Evolutionary conservation across 2,113 vertebrate species (phyloP).

Genomic region (Pseudorasbora parva): DNA sequence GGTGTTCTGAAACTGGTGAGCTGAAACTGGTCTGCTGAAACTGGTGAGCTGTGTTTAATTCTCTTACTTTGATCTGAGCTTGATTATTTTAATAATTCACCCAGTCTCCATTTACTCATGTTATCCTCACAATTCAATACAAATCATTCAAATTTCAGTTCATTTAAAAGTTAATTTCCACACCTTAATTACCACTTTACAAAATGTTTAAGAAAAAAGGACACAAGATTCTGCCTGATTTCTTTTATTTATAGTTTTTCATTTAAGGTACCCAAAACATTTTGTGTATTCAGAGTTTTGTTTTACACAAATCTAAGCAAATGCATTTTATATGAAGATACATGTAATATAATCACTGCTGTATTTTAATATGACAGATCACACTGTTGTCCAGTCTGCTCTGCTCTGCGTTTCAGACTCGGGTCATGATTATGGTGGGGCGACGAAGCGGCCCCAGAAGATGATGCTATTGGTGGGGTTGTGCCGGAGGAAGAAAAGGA

Average conservation of each 20-base stretch:
- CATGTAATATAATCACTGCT: background rate
- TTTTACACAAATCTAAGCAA: too few relatives aligned
- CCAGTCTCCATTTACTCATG: background rate
- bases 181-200: background rate
- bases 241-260: background rate
- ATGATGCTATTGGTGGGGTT: background rate
- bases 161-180: background rate
- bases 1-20: too few relatives aligned
- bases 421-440: background rate
- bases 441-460: background rate
- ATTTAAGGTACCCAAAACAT: background rate
- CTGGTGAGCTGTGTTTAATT: too few relatives aligned
- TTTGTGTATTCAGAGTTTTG: background rate
- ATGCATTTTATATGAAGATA: background rate
- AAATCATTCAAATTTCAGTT: background rate
- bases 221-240: background rate
- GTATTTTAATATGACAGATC: background rate
- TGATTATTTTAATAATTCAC: background rate
- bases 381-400: background rate
- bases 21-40: too few relatives aligned
- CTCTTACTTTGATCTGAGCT: too few relatives aligned
- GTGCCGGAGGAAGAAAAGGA: constrained; percentile 4
- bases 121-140: background rate
- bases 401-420: background rate
- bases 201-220: background rate